Base-by-base conservation (phyloP, 1,140 invertebrate genomes). In the Phenacoccus solenopsis region DNA sequence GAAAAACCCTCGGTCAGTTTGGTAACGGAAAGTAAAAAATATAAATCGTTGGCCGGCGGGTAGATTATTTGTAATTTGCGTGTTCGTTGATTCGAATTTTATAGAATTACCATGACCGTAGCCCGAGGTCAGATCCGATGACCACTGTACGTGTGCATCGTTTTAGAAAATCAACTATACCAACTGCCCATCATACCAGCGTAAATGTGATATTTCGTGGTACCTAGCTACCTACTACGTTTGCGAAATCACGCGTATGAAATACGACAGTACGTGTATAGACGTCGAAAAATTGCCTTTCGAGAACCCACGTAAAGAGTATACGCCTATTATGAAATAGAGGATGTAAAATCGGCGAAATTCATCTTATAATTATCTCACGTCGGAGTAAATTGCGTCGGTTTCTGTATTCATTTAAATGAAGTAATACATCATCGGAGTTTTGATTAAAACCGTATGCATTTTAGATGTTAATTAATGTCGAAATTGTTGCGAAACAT, bases 61-160 rank as follows among this genome's bases (percentile, higher is more conserved):
- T 24, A 64, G 22, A 64, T 27, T 24, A 64, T 64, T 64, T 64
- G 59, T 64, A 64, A 64, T 64, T 64, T 64, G 59, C 59, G 59
- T 64, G 59, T 64, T 64, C 59, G 59, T 20, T 64, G 22, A 64
- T 64, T 64, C 59, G 59, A 64, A 64, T 64, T 64, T 64, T 20
- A 64, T 64, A 64, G 25, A 64, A 64, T 49, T 49, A 49, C 30
- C 5, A 10, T 49, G 16, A n/a, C 38, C 38, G 20, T n/a, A 49
- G 38, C 38, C 38, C 5, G 5, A 2, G 16, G 38, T 9, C 20
- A 49, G 20, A 49, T 49, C 20, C 38, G 38, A 49, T 49, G 38
- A 49, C 38, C 38, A 49, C 13, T 49, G 38, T n/a, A n/a, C 38
- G 38, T 49, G 20, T 49, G 12, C 38, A n/a, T 49, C 38, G 13